These are phyloP conservation scores for Criorhina ranunculi DNA, from an alignment of 2,888 invertebrate genomes.

Conservation along the genomic window DNA sequence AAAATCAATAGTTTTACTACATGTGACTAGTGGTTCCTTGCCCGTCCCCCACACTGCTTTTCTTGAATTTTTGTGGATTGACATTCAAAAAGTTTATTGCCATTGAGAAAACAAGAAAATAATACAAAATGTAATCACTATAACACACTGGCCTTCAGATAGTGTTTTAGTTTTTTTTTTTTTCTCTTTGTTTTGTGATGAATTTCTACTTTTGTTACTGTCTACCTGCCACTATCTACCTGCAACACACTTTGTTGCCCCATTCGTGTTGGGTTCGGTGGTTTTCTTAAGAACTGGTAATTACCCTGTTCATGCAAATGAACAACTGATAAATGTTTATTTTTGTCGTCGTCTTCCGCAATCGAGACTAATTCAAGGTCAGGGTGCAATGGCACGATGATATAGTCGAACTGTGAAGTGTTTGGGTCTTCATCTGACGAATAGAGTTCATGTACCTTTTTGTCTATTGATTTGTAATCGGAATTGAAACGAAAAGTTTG, in stretches of 20 bases:
- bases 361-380: conserved; percentile 59
- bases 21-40: conserved; percentile 44
- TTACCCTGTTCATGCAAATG: conserved; percentile 28
- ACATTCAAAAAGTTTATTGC: conserved; percentile 72
- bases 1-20: conserved; percentile 68
- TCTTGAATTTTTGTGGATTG: conserved; percentile 49
- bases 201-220: not conserved
- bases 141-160: conserved; percentile 40
- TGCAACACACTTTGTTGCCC: conserved; percentile 14
- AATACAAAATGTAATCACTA: conserved; percentile 16
- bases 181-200: conserved; percentile 20
- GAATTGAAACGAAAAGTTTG: too few relatives aligned
- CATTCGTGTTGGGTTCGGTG: conserved; percentile 11
- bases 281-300: conserved; percentile 27
- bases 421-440: not conserved
- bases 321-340: conserved; percentile 38
- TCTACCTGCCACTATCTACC: conserved; percentile 7
- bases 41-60: conserved; percentile 7
- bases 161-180: too few relatives aligned
- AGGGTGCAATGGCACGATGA: conserved; percentile 53
- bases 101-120: conserved; percentile 42
- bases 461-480: not conserved
- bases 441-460: conserved; percentile 44
- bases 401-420: conserved; percentile 3
- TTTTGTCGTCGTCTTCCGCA: conserved; percentile 45